A percentile compares a stretch with the other conserved stretches of the same genome.
phyloP scores from a whole-genome alignment of 2,113 vertebrate species.

The Macroglossus sobrinus region DNA sequence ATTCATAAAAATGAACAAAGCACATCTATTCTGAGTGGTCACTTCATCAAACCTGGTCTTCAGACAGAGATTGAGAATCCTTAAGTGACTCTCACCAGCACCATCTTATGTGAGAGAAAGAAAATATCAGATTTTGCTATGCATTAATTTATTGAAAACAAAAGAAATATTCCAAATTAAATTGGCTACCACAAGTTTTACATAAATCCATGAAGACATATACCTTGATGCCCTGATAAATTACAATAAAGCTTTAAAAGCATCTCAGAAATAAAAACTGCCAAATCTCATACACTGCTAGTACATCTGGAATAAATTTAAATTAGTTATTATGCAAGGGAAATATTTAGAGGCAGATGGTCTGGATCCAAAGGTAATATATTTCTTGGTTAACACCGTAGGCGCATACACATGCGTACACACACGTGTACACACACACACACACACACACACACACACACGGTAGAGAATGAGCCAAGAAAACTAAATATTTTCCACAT shows the following conservation, averaged over 20 bases:
- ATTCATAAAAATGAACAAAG: not conserved
- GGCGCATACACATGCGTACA: not conserved
- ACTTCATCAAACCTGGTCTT: not conserved
- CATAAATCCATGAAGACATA: not conserved
- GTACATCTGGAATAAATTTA: constrained; percentile 38
- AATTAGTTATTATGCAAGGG: constrained; percentile 6
- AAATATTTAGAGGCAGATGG: not conserved
- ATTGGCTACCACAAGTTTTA: not conserved
- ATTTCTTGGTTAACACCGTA: constrained; percentile 1
- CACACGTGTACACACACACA: too few relatives aligned
- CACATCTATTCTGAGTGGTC: not conserved
- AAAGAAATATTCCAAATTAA: not conserved
- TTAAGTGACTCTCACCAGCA: not conserved
- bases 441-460: too few relatives aligned
- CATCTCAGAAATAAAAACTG: not conserved
- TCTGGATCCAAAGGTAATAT: not conserved
- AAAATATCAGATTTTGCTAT: not conserved
- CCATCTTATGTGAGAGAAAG: not conserved
- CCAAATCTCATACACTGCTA: not conserved
- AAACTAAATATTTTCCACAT: not conserved
- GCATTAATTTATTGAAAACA: not conserved
- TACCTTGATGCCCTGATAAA: not conserved
- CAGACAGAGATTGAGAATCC: not conserved
- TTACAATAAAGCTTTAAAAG: not conserved
- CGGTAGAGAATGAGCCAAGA: not conserved